phyloP scores from a whole-genome alignment of 2,113 vertebrate species.

The Peromyscus californicus region DNA sequence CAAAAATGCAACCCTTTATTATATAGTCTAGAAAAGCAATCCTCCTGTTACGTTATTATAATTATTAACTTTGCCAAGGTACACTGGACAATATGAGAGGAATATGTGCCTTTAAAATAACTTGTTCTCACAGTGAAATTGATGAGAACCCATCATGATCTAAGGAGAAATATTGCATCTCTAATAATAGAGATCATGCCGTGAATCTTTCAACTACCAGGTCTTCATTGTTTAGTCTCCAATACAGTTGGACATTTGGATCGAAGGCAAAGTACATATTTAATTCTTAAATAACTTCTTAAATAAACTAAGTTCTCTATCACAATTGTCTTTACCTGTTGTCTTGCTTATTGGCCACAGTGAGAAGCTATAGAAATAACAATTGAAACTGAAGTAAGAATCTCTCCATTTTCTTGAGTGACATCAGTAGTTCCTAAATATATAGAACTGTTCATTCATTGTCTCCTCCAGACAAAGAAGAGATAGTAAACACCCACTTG shows the following conservation, averaged over 20 bases:
- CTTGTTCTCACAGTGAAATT: background rate
- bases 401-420: background rate
- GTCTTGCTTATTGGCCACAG: background rate
- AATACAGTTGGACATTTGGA: background rate
- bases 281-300: background rate
- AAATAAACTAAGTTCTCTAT: background rate
- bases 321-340: background rate
- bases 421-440: background rate
- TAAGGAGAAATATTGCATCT: background rate
- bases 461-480: background rate
- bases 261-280: background rate
- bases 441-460: background rate
- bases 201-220: background rate
- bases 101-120: constrained; percentile 26
- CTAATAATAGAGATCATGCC: background rate
- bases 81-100: background rate
- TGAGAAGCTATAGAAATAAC: background rate
- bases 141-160: background rate
- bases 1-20: background rate
- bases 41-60: background rate
- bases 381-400: constrained; percentile 2
- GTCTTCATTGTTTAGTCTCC: background rate
- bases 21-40: background rate
- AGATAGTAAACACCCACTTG: background rate
- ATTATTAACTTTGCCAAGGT: background rate